Conservation (phyloP, 2,888 invertebrate species). For the Ophion ventricosus region DNA sequence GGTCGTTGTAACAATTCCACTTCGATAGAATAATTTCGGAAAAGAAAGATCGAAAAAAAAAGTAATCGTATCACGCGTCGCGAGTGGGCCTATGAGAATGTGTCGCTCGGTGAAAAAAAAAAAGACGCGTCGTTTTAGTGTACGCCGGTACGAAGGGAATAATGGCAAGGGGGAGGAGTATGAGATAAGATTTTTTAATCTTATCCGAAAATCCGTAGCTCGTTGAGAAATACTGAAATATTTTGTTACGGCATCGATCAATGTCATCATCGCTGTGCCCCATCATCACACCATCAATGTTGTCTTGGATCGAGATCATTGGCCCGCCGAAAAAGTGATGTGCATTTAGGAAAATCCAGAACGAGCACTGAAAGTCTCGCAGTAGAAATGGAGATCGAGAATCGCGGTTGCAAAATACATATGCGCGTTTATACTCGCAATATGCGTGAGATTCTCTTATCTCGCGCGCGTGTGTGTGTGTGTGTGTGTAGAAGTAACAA, state of each 20-base stretch:
- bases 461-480: neutral
- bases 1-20: neutral
- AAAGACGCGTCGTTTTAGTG: neutral
- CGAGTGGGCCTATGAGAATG: neutral
- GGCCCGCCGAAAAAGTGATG: neutral
- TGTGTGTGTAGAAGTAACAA: neutral
- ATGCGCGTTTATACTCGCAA: neutral
- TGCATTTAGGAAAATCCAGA: neutral
- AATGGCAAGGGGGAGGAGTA: neutral
- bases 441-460: constrained; percentile 15
- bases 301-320: neutral
- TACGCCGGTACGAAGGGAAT: neutral
- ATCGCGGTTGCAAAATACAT: neutral
- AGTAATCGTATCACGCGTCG: neutral
- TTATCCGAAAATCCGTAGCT: neutral
- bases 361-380: neutral
- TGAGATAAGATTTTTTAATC: neutral
- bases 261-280: neutral
- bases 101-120: neutral
- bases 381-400: too few species aligned
- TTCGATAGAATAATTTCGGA: neutral
- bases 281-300: neutral
- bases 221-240: neutral
- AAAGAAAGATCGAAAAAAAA: neutral
- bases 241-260: neutral